A percentile compares a stretch with the other conserved stretches of the same genome.
Conservation (phyloP, 64 coral and sea anemone species). For the Astreopora myriophthalma region DNA sequence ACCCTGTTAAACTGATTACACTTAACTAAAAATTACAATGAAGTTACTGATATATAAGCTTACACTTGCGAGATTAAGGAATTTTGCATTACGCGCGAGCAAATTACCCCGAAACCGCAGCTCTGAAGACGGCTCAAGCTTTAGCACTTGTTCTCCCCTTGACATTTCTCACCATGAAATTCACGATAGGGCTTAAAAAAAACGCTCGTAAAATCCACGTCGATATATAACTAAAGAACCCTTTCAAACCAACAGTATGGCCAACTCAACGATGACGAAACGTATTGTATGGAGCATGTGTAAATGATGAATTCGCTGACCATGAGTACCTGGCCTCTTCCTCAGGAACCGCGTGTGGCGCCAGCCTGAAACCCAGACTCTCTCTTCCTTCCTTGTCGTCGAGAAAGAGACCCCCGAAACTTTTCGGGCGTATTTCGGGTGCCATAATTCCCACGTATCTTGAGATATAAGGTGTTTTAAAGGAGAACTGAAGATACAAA, state of each 20-base stretch:
- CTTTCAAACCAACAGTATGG: slow-evolving; percentile 75
- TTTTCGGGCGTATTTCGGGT: too few species aligned
- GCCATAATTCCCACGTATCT: too few species aligned
- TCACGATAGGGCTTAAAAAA: slow-evolving; percentile 13
- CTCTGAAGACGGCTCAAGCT: slow-evolving; percentile 90
- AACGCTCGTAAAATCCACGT: slow-evolving; percentile 26
- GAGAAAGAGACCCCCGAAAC: too few species aligned
- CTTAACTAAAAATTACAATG: background rate
- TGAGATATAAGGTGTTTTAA: too few species aligned
- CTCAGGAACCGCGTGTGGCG: too few species aligned
- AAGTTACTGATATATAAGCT: background rate
- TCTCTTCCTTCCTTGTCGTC: too few species aligned
- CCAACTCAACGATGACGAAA: slow-evolving; percentile 92
- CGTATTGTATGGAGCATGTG: slow-evolving; percentile 10
- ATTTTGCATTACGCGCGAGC: background rate
- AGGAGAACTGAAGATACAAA: too few species aligned
- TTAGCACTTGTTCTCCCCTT: slow-evolving; percentile 87
- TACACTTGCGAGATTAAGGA: background rate
- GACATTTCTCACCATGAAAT: slow-evolving; percentile 92
- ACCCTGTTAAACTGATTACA: slow-evolving; percentile 4
- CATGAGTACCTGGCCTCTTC: too few species aligned
- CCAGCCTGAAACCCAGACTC: too few species aligned
- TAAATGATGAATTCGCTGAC: slow-evolving; percentile 18
- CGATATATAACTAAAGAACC: slow-evolving; percentile 14
- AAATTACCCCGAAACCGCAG: slow-evolving; percentile 90